Evolutionary conservation across 2,797 vertebrate species (phyloP), one percentile per base, ranked within the genome.

Genomic region (Brachyrhaphis roseni): DNA sequence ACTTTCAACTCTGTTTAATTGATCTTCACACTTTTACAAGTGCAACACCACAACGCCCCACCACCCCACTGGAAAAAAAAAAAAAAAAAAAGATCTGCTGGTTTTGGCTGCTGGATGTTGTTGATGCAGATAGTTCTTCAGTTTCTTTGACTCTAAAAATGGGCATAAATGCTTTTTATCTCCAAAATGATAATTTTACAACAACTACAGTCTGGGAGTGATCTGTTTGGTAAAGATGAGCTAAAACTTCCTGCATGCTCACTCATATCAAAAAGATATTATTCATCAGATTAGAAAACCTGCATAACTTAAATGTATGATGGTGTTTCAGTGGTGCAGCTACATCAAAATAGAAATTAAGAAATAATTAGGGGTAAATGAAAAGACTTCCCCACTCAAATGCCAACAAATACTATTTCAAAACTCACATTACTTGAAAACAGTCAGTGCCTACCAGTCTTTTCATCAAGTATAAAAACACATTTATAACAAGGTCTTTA

Each of bases 1-100:
- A 49, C 77, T 78, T 73, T 83, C 71, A 74, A 84, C 82, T 84
- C 84, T 62, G 79, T 72, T 78, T 85, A 88, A 90, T 84, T 87
- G 84, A 93, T 85, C 85, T 89, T 83, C 83, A 83, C 84, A 86
- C 81, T 85, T 82, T 80, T 71, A 76, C 0, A 82, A 78, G 34
- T 77, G 23, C 70, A 23, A 34, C 49, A n/a, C 74, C 10, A 36
- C n/a, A 43, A 34, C 18, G 5, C 53, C 28, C 74, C 13, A 36
- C 28, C 57, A n/a, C 75, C 43, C 75, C 6, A 64, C 57, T 23
- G 16, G 1, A 55, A 59, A 57, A 57, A 57, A 57, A 26, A 0
- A 26, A 26, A 26, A 13, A 5, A 34, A 28, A 59, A 28, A n/a
- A n/a, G n/a, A 34, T 43, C 11, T 31, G 20, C n/a, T 26, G 84